Percentiles rank a stretch among this genome's conserved stretches.
Evolutionary conservation across 2,888 invertebrate genomes (phyloP).

Genomic region (Trichopoda pennipes): DNA sequence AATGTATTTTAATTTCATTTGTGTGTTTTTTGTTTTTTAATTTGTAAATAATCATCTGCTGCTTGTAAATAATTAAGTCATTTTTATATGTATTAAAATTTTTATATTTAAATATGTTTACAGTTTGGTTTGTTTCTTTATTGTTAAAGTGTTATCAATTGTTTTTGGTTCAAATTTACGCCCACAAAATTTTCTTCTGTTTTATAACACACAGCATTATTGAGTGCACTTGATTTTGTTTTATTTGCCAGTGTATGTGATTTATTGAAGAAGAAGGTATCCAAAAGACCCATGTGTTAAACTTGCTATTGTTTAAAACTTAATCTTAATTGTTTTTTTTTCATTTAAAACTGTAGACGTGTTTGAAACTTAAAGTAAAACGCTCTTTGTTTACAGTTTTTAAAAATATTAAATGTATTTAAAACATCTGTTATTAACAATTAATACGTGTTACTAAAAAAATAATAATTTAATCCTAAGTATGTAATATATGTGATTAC

Average conservation of each 20-base stretch:
- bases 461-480: too few species aligned
- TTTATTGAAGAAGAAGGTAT: constrained; percentile 57
- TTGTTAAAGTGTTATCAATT: constrained; percentile 37
- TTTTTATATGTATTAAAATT: constrained; percentile 20
- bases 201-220: constrained; percentile 39
- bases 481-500: too few species aligned
- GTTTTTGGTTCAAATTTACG: constrained; percentile 44
- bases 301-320: background rate
- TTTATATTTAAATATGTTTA: background rate
- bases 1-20: constrained; percentile 16
- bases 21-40: constrained; percentile 1
- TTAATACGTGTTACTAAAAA: too few species aligned
- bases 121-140: constrained; percentile 27
- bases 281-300: constrained; percentile 13
- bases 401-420: too few species aligned
- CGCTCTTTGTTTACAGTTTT: too few species aligned
- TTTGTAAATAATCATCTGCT: constrained; percentile 40
- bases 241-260: constrained; percentile 39
- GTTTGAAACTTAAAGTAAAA: too few species aligned
- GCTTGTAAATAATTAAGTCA: constrained; percentile 40
- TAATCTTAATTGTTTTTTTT: background rate
- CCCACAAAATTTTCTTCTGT: constrained; percentile 49
- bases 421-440: too few species aligned
- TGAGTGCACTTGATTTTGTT: constrained; percentile 42
- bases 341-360: background rate